Base-by-base conservation (phyloP, 2,888 invertebrate genomes). In the Agriopis marginaria region DNA sequence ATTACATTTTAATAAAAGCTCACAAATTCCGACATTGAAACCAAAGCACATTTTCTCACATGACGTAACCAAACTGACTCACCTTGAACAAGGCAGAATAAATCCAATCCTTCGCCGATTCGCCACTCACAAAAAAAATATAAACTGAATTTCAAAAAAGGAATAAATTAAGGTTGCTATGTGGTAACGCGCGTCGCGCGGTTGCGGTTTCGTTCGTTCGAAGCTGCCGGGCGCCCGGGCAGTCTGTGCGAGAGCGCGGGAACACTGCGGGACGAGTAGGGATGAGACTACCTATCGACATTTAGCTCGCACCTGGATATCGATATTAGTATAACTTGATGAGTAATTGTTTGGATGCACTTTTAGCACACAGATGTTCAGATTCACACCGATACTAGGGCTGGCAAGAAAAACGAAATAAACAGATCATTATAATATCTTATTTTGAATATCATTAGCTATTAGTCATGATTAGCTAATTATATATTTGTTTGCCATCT, bases 191-290 rank as follows among this genome's bases (percentile, higher is more conserved):
- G 87, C 70, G 85, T 86, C 88, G 90, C 89, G 88, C 86, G 84
- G 82, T 78, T 79, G 78, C 84, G 81, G 87, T 86, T 86, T 93
- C 93, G 93, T 93, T 93, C 93, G 93, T 93, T 93, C 93, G 93
- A 85, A 86, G 90, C 89, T 89, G 92, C 90, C 89, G 89, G 89
- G 88, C 92, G 91, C 89, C 88, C 89, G 93, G 89, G 86, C 92
- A 88, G 89, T 89, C 87, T 74, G 79, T 81, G 82, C 74, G 71
- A 72, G 78, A 77, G 81, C 83, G 82, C 86, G 85, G 81, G 83
- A 81, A 62, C 45, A 69, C 82, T 76, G 77, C 77, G 77, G 75
- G 78, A 82, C 72, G 64, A 47, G 68, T 86, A 90, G 88, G 82
- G 87, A 85, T 79, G 89, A n/a, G 75, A 68, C 39, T 23, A 70